Base-by-base conservation (phyloP, 2,888 invertebrate genomes). In the Drosophila putrida region DNA sequence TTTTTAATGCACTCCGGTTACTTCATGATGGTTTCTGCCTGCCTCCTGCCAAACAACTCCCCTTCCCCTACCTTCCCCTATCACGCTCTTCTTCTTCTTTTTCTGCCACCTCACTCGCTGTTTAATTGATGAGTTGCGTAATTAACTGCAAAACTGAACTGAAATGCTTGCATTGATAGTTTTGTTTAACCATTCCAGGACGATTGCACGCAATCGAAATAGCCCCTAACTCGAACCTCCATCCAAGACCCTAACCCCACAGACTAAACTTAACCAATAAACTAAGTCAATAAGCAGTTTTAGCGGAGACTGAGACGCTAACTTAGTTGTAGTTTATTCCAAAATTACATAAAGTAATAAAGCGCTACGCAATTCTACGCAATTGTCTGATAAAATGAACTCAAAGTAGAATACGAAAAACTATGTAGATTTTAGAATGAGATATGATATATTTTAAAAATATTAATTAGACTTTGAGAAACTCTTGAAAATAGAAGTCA, bases 41-140 rank as follows among this genome's bases (percentile, higher is more conserved):
- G 10, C 5, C 41, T 31, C 25, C 33, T 11, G 4, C 27, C 27
- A 35, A 15, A 36, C 10, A 13, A 6, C 53, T 15, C 6, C 31
- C 11, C 41, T 25, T 20, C 20, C 8, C 61, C 27, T 13, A 36
- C 31, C 9, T 10, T n/a, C n/a, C n/a, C n/a, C n/a, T n/a, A n/a
- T n/a, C n/a, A n/a, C n/a, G n/a, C n/a, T n/a, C n/a, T n/a, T 13
- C 6, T 35, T 54, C 44, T 28, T 28, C 6, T 28, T 28, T 3
- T 28, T 6, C 28, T 46, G 33, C 73, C 25, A 36, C 10, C 10
- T 10, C 31, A 9, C 25, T 33, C 20, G 9, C 13, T 67, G 69
- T 72, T 65, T 89, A 90, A 90, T 90, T 90, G 89, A 90, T 90
- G 90, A 85, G 87, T 88, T 90, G 88, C 82, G 89, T 87, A 89